Percentiles rank a stretch among this genome's conserved stretches.
Conservation (phyloP, 2,797 vertebrate genomes). For the Tapirus indicus region DNA sequence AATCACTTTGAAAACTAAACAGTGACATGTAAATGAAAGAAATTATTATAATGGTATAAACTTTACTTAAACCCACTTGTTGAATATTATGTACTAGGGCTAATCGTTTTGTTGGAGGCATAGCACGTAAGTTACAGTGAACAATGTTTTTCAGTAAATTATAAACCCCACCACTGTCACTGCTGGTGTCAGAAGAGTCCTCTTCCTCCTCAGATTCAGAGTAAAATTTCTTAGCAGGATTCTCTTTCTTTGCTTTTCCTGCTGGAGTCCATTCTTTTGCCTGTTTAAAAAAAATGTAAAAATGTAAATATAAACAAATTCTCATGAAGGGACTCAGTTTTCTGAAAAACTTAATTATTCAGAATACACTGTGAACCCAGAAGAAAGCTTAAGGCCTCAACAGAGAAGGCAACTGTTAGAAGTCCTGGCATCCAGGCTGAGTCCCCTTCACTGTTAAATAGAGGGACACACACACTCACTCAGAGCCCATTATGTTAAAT, state of each 20-base stretch:
- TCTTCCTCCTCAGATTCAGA: constrained; percentile 94
- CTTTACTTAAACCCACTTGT: not conserved
- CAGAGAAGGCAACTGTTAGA: not conserved
- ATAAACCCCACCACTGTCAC: constrained; percentile 88
- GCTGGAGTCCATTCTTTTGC: constrained; percentile 90
- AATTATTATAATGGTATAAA: not conserved
- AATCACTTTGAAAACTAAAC: constrained; percentile 27
- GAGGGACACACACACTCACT: not conserved
- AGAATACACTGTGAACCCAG: constrained; percentile 14
- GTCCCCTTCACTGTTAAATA: not conserved
- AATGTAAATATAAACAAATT: constrained; percentile 39
- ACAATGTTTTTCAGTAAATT: not conserved
- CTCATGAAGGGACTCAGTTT: not conserved
- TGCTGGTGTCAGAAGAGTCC: constrained; percentile 88
- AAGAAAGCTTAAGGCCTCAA: not conserved
- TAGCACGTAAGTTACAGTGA: not conserved
- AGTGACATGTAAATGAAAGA: not conserved
- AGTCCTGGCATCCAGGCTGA: not conserved
- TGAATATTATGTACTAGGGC: not conserved
- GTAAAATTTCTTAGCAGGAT: constrained; percentile 94
- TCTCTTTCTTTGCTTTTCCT: constrained; percentile 90
- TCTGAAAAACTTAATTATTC: not conserved
- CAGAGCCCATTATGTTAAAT: not conserved
- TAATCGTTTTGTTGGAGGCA: not conserved
- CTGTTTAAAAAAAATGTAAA: constrained; percentile 84